Conservation (phyloP, 2,797 vertebrate genomes). For the Emydoidea blandingii region DNA sequence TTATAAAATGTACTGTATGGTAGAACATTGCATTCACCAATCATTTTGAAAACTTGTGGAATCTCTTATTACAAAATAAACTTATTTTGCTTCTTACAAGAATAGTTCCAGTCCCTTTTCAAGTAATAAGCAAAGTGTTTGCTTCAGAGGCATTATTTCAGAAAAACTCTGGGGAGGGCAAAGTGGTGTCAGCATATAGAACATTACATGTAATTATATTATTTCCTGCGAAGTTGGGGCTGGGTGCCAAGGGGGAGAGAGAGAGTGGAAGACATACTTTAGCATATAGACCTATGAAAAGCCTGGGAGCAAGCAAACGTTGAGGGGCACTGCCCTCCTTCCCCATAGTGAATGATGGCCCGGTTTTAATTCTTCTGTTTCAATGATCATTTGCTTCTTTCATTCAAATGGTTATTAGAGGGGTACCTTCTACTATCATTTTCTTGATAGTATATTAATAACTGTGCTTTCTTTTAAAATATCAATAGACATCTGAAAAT, state of each 20-base stretch:
- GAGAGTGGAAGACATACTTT: background rate
- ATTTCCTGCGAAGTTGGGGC: background rate
- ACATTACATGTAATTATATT: too few relatives aligned
- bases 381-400: background rate
- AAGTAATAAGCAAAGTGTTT: background rate
- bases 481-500: background rate
- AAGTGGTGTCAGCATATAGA: too few relatives aligned
- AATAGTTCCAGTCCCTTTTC: background rate
- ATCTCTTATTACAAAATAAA: background rate
- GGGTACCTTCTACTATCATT: constrained; percentile 10
- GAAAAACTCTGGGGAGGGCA: too few relatives aligned
- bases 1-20: background rate
- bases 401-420: background rate
- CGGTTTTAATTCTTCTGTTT: background rate
- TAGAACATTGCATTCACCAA: background rate
- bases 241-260: background rate
- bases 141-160: too few relatives aligned
- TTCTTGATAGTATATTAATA: background rate
- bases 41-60: constrained; percentile 1
- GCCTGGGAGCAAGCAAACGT: too few relatives aligned
- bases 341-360: background rate
- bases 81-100: background rate
- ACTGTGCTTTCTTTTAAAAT: constrained; percentile 10
- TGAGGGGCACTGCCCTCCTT: background rate
- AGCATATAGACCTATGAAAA: background rate